Evolutionary conservation across 2,113 vertebrate species (phyloP), one percentile per base, ranked within the genome.

Genomic region (Tupaia tana): DNA sequence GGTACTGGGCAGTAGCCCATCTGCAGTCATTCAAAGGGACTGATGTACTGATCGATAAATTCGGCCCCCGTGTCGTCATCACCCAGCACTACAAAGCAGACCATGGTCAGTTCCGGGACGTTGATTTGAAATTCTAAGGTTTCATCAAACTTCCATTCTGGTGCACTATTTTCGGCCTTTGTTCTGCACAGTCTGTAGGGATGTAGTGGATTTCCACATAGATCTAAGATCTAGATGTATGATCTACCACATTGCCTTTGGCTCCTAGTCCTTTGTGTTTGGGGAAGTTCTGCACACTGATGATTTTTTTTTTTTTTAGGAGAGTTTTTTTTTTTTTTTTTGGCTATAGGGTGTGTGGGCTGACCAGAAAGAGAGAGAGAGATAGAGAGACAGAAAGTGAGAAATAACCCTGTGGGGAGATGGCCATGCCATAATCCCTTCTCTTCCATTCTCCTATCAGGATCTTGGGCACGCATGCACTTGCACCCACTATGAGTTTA

Each of bases 51-150:
- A 64, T 99, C 99, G 0, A 99, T 99, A 77, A 99, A 99, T 56
- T 99, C 99, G 1, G 99, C 99, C 29, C 99, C 99, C 20, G 99
- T 99, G 96, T 99, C 99, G 98, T 99, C 99, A 14, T 99, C 99
- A 19, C 99, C 99, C 12, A 99, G 98, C 9, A 99, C 99, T 59
- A 99, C 99, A 24, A 99, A 99, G 90, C 99, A 99, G 96, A 99
- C 99, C 99, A 99, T 99, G 59, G 99, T 99, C 20, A 99, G 98
- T 95, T 99, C 99, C 0, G 99, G 99, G 6, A 99, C 99, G 97
- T 99, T 99, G 96, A 99, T 99, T 86, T 99, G 99, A 92, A 99
- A 99, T 98, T 99, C 99, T 97, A 99, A 99, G 97, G 99, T 99
- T 97, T 99, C 99, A 69, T 99, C 99, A 95, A 99, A 99, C 99